A percentile compares a stretch with the other conserved stretches of the same genome.
Evolutionary conservation across 2,797 vertebrate genomes (phyloP).

Genomic region (Acanthornis magna): DNA sequence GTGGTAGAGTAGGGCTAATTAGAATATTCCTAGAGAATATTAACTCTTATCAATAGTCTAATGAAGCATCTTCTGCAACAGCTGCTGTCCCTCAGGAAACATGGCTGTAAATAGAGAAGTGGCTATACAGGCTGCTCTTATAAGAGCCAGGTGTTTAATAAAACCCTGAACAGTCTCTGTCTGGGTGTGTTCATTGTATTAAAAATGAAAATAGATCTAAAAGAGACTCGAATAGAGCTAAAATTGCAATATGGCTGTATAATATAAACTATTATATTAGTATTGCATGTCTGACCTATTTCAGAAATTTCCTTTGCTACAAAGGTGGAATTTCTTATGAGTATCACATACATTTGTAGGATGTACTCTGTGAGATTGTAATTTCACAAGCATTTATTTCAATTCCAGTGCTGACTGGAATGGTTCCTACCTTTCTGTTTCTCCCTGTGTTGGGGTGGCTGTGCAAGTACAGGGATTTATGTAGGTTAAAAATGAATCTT

Average conservation of each 20-base stretch:
- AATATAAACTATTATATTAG: neutral
- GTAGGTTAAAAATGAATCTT: neutral
- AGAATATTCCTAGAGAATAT: neutral
- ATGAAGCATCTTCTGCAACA: neutral
- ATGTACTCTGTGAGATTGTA: rapidly evolving
- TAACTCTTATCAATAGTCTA: neutral
- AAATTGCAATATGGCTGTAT: neutral
- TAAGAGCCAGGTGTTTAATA: neutral
- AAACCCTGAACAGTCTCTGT: neutral
- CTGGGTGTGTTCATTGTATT: neutral
- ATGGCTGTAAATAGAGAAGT: neutral
- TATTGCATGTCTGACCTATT: neutral
- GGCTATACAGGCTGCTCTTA: neutral
- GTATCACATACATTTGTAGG: neutral
- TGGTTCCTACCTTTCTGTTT: neutral
- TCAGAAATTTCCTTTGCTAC: neutral
- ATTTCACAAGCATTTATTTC: neutral
- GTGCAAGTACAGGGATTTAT: neutral
- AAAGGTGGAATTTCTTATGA: neutral
- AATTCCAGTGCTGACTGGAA: neutral
- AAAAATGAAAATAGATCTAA: neutral
- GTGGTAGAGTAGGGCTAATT: neutral
- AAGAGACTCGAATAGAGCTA: neutral
- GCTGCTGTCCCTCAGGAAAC: neutral
- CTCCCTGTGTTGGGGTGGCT: neutral